Evolutionary conservation across 53 echinoderm and acorn worm genomes (phyloP), one percentile per base, ranked within the genome.

Genomic region (Glandiceps talaboti): DNA sequence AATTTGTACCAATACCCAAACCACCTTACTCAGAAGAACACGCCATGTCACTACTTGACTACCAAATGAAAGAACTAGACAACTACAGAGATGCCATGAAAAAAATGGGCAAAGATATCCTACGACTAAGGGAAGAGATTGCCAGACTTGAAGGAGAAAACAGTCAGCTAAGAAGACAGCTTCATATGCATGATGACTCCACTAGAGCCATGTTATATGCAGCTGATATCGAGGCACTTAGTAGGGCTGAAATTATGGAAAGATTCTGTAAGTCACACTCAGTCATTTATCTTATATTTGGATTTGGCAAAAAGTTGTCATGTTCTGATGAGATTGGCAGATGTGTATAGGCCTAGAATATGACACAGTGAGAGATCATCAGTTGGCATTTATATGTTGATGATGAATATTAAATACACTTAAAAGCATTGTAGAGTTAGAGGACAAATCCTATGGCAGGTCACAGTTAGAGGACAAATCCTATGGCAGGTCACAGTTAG

Each of bases 161-260:
- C 33, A 91, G 94, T 30, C 74, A 80, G 29, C 79, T 94, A 29
- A 87, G 94, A 27, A 84, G 89, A 30, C 99, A 90, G 76, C 81
- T 94, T 14, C 89, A 91, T 77, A 99, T 99, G 99, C 86, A 94
- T 33, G 99, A 99, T 75, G 99, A 99, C 76, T 85, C 99, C 1
- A 85, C 99, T 0, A 89, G 83, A 74, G 99, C 99, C 0, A 86
- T 99, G 84, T 81, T 91, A n/a, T 75, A 82, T 29, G 91, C 83
- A 20, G 82, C 89, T 26, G 90, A 88, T 28, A 77, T 93, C 1
- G 91, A 93, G 29, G 86, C 87, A 1, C 33, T 91, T 74, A 83
- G 90, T 25, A 93, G 88, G 75, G 88, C 89, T 32, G 99, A 99
- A 80, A 77, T 99, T 28, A 80, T 99, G 20, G 91, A 93, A 30